phyloP scores from a whole-genome alignment of 2,113 vertebrate genomes.

The Pomatorhinus ruficollis region DNA sequence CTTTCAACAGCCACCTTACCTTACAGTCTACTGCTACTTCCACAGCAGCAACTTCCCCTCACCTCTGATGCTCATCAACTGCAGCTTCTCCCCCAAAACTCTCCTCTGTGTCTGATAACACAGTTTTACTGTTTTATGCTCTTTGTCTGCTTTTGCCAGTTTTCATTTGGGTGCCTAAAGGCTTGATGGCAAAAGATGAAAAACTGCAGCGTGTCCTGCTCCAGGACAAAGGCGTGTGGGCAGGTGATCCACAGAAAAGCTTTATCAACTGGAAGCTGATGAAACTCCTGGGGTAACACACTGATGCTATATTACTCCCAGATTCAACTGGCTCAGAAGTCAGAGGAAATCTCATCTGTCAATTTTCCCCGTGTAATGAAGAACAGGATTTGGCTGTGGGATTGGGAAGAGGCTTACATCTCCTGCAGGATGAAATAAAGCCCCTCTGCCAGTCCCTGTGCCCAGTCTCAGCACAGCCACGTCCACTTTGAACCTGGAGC shows the following conservation, averaged over 20 bases:
- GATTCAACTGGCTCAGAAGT: slow-evolving; percentile 30
- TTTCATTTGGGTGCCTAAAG: not conserved
- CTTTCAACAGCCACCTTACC: not conserved
- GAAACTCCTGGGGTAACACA: slow-evolving; percentile 12
- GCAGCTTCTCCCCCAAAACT: not conserved
- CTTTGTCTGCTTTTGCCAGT: not conserved
- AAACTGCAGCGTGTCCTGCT: not conserved
- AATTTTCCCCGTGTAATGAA: not conserved
- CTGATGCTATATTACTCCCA: slow-evolving; percentile 43
- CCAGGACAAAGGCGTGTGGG: not conserved
- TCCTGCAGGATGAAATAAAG: not conserved
- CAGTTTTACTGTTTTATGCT: not conserved
- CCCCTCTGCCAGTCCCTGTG: not conserved
- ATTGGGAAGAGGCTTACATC: not conserved
- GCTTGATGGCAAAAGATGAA: slow-evolving; percentile 9
- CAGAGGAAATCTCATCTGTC: slow-evolving; percentile 41
- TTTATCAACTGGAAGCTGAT: slow-evolving; percentile 40
- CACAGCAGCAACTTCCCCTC: not conserved
- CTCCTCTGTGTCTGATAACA: not conserved
- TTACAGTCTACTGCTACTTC: not conserved
- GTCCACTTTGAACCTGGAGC: not conserved
- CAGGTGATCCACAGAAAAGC: slow-evolving; percentile 27
- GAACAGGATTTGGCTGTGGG: slow-evolving; percentile 40
- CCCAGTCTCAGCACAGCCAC: not conserved
- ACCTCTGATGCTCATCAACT: not conserved